Evolutionary conservation across 2,113 vertebrate species (phyloP), one percentile per base, ranked within the genome.

Genomic region (Stercorarius parasiticus): DNA sequence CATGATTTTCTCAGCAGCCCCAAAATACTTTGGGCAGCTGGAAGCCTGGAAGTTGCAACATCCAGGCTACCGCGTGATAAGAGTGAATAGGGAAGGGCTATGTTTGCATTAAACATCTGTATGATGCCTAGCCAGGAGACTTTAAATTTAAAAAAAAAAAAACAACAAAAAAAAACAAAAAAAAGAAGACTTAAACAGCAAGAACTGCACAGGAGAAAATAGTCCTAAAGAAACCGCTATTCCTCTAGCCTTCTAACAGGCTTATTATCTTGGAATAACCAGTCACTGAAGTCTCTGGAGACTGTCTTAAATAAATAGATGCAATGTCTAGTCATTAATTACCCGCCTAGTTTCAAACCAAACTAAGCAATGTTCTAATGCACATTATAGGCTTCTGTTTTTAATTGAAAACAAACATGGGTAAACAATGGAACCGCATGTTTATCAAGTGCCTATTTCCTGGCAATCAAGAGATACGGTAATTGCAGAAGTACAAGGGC

Each of bases 361-460:
- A 76, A 77, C 61, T 72, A 34, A 90, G 47, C 61, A 95, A n/a
- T 17, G 23, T 49, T 82, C 62, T 59, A 59, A 56, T 38, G 34
- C 56, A 55, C 56, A 29, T 85, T 49, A 59, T 20, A 71, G 58
- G 56, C 40, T 93, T 93, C 77, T 91, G 52, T 1, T 27, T 84
- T 94, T 70, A 95, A 91, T 52, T 94, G 83, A 91, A 92, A 96
- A 73, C n/a, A 72, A 96, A 71, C 4, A 34, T 14, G 38, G 13
- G 26, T 59, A 84, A 94, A 81, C 86, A 95, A 89, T 89, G 77
- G 74, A 91, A 59, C 20, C 55, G 47, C 69, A 66, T 42, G 83
- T 77, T 94, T 91, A 74, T 89, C 64, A 92, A 96, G 59, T 34
- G 50, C 56, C 80, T 72, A 21, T 91, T 94, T 92, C 59, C 72